Conservation (phyloP, 2,888 invertebrate genomes). For the Volucella inanis region DNA sequence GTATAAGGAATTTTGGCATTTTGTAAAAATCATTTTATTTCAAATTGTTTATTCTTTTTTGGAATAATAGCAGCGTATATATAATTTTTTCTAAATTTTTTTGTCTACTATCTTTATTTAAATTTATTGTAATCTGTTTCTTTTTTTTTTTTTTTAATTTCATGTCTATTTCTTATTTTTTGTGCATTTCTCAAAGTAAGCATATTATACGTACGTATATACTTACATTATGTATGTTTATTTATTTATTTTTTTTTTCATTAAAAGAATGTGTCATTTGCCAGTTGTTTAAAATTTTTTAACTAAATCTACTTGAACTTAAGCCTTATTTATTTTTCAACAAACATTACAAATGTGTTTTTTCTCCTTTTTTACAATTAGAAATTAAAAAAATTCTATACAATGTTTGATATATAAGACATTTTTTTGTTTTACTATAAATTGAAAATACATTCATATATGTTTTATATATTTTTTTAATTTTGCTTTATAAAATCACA, state of each 20-base stretch:
- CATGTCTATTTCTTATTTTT: slow-evolving; percentile 31
- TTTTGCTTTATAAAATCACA: slow-evolving; percentile 59
- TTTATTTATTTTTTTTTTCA: slow-evolving; percentile 3
- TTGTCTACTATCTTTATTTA: slow-evolving; percentile 20
- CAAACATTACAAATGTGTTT: slow-evolving; percentile 57
- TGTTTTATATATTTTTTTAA: slow-evolving; percentile 19
- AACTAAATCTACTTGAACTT: slow-evolving; percentile 35
- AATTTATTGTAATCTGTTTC: slow-evolving; percentile 28
- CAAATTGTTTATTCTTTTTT: slow-evolving; percentile 32
- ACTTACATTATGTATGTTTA: slow-evolving; percentile 25
- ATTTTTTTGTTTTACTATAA: slow-evolving; percentile 8
- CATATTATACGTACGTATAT: too few species aligned
- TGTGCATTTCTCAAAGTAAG: slow-evolving; percentile 60
- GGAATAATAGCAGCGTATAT: slow-evolving; percentile 18
- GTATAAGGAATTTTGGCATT: slow-evolving; percentile 37
- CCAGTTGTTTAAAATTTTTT: slow-evolving; percentile 17
- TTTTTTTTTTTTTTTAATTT: slow-evolving; percentile 28
- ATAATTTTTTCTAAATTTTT: slow-evolving; percentile 32
- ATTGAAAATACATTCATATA: slow-evolving; percentile 21
- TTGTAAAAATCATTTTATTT: slow-evolving; percentile 39
- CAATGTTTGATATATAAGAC: slow-evolving; percentile 25
- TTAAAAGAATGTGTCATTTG: not conserved
- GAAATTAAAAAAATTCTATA: slow-evolving; percentile 40
- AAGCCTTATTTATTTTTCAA: slow-evolving; percentile 50
- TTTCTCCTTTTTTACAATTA: slow-evolving; percentile 20